phyloP scores from a whole-genome alignment of 2,113 vertebrate species.

The Lagopus muta region DNA sequence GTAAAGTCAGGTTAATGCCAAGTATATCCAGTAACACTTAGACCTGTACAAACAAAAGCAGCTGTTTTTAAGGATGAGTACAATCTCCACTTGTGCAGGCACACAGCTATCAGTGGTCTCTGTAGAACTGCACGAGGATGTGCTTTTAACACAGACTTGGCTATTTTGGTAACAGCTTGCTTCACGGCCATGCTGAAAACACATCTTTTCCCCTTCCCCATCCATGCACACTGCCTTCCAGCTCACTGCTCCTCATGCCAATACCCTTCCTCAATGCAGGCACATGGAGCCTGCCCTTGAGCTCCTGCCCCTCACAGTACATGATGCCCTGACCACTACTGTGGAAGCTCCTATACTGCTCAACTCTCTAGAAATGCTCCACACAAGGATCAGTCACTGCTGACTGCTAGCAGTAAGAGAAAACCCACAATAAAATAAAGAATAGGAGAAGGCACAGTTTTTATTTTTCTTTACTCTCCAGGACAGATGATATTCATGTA shows the following conservation, averaged over 20 bases:
- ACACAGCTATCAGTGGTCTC: background rate
- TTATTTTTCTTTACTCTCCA: background rate
- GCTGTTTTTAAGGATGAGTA: background rate
- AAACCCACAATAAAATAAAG: background rate
- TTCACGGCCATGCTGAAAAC: background rate
- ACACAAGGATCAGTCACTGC: background rate
- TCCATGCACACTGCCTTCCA: background rate
- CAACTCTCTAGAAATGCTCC: background rate
- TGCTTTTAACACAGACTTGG: background rate
- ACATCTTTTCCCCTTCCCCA: background rate
- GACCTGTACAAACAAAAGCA: background rate
- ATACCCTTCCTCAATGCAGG: background rate
- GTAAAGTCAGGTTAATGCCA: background rate
- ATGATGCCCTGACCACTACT: background rate
- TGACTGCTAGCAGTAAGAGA: background rate
- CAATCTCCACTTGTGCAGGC: fast-evolving
- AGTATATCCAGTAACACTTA: background rate
- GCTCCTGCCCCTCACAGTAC: background rate
- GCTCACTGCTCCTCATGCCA: background rate
- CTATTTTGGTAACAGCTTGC: background rate
- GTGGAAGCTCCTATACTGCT: background rate
- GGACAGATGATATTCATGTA: background rate
- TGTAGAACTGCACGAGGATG: background rate
- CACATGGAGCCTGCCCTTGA: background rate
- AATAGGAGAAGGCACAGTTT: background rate